phyloP scores from a whole-genome alignment of 1,140 invertebrate species.

The Sitobion miscanthi region DNA sequence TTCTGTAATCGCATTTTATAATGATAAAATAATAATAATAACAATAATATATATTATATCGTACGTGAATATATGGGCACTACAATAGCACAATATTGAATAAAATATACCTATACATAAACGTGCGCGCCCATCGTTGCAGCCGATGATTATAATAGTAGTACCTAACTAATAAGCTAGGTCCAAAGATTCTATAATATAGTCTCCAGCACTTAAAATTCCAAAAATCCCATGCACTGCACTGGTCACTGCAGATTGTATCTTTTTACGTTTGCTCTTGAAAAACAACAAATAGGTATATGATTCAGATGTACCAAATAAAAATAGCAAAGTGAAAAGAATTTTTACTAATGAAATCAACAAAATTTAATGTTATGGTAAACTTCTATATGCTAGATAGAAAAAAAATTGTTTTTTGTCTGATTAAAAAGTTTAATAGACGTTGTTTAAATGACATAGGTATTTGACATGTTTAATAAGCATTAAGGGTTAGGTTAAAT shows the following conservation, averaged over 20 bases:
- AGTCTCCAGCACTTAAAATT: neutral
- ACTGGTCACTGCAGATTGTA: neutral
- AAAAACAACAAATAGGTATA: neutral
- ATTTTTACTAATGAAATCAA: neutral
- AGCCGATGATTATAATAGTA: neutral
- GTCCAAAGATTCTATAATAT: neutral
- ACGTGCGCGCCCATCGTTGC: neutral
- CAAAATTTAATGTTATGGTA: neutral
- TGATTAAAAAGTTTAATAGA: neutral
- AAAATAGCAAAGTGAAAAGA: neutral
- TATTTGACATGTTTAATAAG: neutral
- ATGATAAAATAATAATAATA: conserved; percentile 39
- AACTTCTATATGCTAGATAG: neutral
- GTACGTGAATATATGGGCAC: neutral
- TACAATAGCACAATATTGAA: conserved; percentile 9
- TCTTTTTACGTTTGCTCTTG: neutral
- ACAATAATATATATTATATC: conserved; percentile 13
- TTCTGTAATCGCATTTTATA: conserved; percentile 45
- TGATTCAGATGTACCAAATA: too few relatives aligned
- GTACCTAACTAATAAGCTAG: neutral
- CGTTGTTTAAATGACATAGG: neutral
- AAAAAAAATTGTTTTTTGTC: too few relatives aligned
- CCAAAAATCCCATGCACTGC: neutral
- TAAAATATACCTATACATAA: neutral
- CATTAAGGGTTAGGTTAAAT: neutral